Conservation (phyloP, 2,888 invertebrate genomes). For the Raillietiella orientalis region DNA sequence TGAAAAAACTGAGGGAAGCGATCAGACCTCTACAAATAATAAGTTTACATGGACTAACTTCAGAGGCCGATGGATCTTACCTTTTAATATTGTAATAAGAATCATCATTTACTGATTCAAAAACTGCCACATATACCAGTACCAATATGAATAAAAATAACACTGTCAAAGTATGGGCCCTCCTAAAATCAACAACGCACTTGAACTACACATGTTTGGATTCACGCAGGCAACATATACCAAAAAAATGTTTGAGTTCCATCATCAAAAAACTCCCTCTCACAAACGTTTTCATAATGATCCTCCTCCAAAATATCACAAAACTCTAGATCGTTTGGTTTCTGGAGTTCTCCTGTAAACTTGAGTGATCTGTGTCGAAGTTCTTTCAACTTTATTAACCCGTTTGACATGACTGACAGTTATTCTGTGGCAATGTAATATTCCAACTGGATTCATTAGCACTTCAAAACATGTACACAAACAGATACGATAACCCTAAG, state of each 20-base stretch:
- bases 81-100: constrained; percentile 17
- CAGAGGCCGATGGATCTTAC: constrained; percentile 8
- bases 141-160: constrained; percentile 15
- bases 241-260: constrained; percentile 19
- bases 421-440: too few relatives aligned
- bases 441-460: too few relatives aligned
- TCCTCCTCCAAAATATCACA: too few relatives aligned
- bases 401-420: too few relatives aligned
- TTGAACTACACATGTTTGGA: neutral
- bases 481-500: too few relatives aligned
- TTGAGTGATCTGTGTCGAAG: too few relatives aligned
- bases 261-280: constrained; percentile 14
- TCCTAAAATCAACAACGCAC: constrained; percentile 11
- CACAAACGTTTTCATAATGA: too few relatives aligned
- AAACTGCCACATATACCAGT: constrained; percentile 17
- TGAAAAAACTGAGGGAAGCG: constrained; percentile 16
- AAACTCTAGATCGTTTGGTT: too few relatives aligned
- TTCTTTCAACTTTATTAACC: too few relatives aligned
- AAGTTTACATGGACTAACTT: neutral
- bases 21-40: constrained; percentile 15
- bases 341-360: too few relatives aligned
- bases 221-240: constrained; percentile 9
- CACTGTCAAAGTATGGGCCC: constrained; percentile 18
- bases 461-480: too few relatives aligned
- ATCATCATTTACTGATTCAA: constrained; percentile 14